A percentile compares a stretch with the other conserved stretches of the same genome.
These are phyloP conservation scores for Celastrina argiolus DNA, from an alignment of 2,888 invertebrate species.

Conservation along the genomic window DNA sequence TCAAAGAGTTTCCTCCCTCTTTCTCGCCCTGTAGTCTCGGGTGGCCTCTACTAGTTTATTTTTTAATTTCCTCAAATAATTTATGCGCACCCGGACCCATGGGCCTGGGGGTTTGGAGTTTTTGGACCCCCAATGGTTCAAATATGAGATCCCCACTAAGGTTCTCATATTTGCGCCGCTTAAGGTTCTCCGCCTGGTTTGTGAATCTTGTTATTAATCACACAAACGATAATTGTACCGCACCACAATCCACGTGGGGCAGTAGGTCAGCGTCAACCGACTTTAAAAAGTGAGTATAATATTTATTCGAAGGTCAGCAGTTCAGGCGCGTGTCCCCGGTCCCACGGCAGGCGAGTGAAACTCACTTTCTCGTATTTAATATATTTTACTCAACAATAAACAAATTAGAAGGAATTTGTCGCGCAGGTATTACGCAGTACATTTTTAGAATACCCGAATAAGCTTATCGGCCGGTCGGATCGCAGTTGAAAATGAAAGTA, in stretches of 20 bases:
- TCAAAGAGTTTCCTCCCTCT: no score
- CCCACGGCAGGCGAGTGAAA: neutral
- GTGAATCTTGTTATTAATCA: no score
- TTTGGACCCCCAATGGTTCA: no score
- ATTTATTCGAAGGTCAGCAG: neutral
- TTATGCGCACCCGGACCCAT: no score
- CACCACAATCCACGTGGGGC: neutral
- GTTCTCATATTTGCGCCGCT: no score
- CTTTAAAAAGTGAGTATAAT: conserved; percentile 7
- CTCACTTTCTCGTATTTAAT: conserved; percentile 10
- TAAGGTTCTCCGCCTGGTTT: no score
- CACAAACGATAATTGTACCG: no score
- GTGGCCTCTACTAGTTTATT: no score
- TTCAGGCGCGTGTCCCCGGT: neutral
- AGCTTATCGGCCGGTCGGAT: neutral
- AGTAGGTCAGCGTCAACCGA: neutral
- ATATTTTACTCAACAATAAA: conserved; percentile 6
- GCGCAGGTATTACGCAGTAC: neutral
- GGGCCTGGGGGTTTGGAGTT: no score
- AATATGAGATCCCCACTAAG: no score
- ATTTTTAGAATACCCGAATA: neutral
- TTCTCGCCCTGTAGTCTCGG: no score
- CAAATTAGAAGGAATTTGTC: neutral
- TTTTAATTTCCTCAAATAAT: no score
- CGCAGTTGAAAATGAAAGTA: neutral